Evolutionary conservation across 2,113 vertebrate genomes (phyloP).

Genomic region (Dasyurus viverrinus): DNA sequence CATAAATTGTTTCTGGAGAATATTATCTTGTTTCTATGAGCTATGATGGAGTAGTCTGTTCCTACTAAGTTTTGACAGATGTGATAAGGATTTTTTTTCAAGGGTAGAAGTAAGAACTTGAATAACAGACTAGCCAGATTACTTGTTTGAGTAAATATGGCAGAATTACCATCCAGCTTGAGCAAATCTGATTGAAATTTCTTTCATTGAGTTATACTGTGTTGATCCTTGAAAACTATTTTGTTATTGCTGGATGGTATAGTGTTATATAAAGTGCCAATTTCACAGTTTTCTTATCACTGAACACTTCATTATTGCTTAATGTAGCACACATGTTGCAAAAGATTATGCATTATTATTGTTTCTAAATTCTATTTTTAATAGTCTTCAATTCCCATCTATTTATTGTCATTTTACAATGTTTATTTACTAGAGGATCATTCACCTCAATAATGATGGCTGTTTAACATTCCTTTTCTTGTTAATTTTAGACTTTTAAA

Average conservation of each 20-base stretch:
- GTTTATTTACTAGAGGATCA: slow-evolving; percentile 45
- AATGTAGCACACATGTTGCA: slow-evolving; percentile 47
- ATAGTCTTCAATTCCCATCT: slow-evolving; percentile 11
- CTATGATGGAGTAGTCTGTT: slow-evolving; percentile 88
- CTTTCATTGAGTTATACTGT: slow-evolving; percentile 41
- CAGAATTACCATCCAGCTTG: slow-evolving; percentile 8
- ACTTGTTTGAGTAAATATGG: slow-evolving; percentile 49
- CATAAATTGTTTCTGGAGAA: slow-evolving; percentile 94
- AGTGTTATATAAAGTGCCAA: slow-evolving; percentile 46
- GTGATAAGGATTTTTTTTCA: slow-evolving; percentile 82
- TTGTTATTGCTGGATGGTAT: slow-evolving; percentile 38
- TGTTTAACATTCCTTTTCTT: slow-evolving; percentile 5
- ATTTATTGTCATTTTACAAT: slow-evolving; percentile 11
- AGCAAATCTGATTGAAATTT: background rate
- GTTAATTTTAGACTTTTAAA: slow-evolving; percentile 48
- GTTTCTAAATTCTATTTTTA: slow-evolving; percentile 40
- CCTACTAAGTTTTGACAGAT: slow-evolving; percentile 84
- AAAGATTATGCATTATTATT: slow-evolving; percentile 15
- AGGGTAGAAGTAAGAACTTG: slow-evolving; percentile 68
- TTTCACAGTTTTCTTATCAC: slow-evolving; percentile 56
- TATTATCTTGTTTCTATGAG: slow-evolving; percentile 93
- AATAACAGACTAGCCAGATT: slow-evolving; percentile 64
- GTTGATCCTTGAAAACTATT: slow-evolving; percentile 38
- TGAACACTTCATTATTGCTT: slow-evolving; percentile 14
- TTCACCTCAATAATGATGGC: slow-evolving; percentile 20